Evolutionary conservation across 2,888 invertebrate genomes (phyloP).

Genomic region (Euzetes globulus): DNA sequence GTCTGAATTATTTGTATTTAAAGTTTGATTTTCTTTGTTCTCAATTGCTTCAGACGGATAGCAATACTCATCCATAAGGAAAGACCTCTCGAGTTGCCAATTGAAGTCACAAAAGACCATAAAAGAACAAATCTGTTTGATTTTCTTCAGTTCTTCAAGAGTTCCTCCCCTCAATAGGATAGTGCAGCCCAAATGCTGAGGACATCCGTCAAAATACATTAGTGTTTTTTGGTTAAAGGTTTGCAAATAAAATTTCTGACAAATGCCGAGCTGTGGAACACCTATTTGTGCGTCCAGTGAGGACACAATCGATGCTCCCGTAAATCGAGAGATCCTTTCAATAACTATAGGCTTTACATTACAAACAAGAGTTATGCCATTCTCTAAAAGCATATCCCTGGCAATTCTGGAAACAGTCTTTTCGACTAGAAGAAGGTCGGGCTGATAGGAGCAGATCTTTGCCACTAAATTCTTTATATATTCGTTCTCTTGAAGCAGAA

Average conservation of each 20-base stretch:
- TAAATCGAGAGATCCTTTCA: slow-evolving; percentile 66
- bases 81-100: slow-evolving; percentile 83
- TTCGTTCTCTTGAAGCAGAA: slow-evolving; percentile 84
- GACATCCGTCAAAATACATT: slow-evolving; percentile 88
- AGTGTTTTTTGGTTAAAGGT: slow-evolving; percentile 62
- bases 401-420: slow-evolving; percentile 73
- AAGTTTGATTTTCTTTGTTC: background rate
- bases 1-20: background rate
- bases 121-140: slow-evolving; percentile 73
- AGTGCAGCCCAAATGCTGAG: slow-evolving; percentile 74
- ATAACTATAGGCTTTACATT: slow-evolving; percentile 74
- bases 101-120: slow-evolving; percentile 80
- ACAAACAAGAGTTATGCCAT: slow-evolving; percentile 74
- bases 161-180: slow-evolving; percentile 73
- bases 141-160: slow-evolving; percentile 61
- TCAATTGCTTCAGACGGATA: slow-evolving; percentile 3
- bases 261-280: slow-evolving; percentile 78
- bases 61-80: slow-evolving; percentile 62
- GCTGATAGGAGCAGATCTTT: slow-evolving; percentile 71
- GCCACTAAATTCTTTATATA: slow-evolving; percentile 76
- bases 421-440: slow-evolving; percentile 81
- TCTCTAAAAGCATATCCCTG: slow-evolving; percentile 70
- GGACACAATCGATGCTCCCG: slow-evolving; percentile 73
- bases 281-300: slow-evolving; percentile 75
- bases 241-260: slow-evolving; percentile 48